Base-by-base conservation (phyloP, 2,113 vertebrate genomes). In the Clupea harengus region DNA sequence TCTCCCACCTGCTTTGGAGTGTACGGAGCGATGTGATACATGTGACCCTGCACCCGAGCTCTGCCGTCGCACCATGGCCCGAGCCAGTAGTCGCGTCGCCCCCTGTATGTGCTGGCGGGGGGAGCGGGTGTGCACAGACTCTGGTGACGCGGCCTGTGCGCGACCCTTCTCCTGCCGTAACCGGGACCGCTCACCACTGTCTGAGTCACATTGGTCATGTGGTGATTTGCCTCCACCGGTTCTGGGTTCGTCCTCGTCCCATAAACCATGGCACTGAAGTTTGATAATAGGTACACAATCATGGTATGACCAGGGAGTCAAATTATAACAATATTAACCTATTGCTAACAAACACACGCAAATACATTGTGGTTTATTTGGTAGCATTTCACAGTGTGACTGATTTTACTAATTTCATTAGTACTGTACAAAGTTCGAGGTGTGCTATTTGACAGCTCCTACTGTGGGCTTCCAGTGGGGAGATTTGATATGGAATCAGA, bases 211-310 rank as follows among this genome's bases (percentile, higher is more conserved):
- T 25, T 54, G 60, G 7, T 47, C 20, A n/a, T 45, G 82, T 7
- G 83, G 64, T 85, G 87, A 22, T 84, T 92, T 10, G 45, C 94
- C 95, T 9, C n/a, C 54, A 8, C 25, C 47, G 32, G 90, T 87
- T 1, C 80, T 88, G 50, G 93, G 86, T 20, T 96, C 95, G 0
- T 96, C 96, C 88, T 97, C 96, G 86, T 98, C 97, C 97, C 97
- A 99, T 54, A 99, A 87, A n/a, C 97, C 97, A 0, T 99, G 97
- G 88, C 97, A 97, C 97, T 99, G 86, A 0, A 25, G 39, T 39
- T 39, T 39, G 39, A 39, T 39, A 39, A 39, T 39, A 39, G 39
- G 39, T 39, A 39, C 39, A 39, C 39, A 39, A 39, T 39, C 1
- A 39, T 39, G 39, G 1, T 39, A 39, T 39, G 39, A 39, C 39